Evolutionary conservation across 1,140 invertebrate genomes (phyloP), one percentile per base, ranked within the genome.

Genomic region (Formica selysi): DNA sequence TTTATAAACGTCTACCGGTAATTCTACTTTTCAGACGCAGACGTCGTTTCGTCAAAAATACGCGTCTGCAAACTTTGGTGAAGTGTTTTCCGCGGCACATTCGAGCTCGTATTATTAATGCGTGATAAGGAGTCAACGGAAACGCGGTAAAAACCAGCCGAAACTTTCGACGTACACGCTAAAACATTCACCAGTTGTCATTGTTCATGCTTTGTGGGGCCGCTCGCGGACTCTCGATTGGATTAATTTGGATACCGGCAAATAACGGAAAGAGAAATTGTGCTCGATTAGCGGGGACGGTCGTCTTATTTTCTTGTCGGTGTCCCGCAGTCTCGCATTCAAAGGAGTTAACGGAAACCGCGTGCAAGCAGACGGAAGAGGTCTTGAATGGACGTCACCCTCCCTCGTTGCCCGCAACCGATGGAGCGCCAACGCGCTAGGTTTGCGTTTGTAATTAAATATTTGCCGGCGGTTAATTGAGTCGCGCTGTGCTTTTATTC

Each of bases 401-500:
- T 59, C 26, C 32, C 38, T 68, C 74, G 79, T 59, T 61, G 68
- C 81, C 51, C 22, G 38, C 88, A 57, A 79, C 89, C 88, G 87
- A 90, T 86, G 88, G 80, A 85, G 71, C 51, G 62, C 85, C 78
- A 86, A 88, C 86, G 48, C 64, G 57, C 74, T 67, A 86, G 86
- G 87, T 90, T 90, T 90, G 89, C 86, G 86, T 90, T 90, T 88
- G 89, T 90, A 90, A 90, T 90, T 90, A 90, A 90, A 90, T 90
- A 90, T 90, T 90, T 90, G 89, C 89, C 83, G 73, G 86, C 67
- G 89, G 89, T 90, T 90, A 90, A 90, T 90, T 90, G 89, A 90
- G 89, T 90, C 86, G 86, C 89, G 81, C 86, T 90, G 86, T 86
- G 83, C 88, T 90, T 88, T 90, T 90, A 90, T 90, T 90, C 89